Evolutionary conservation across 2,113 vertebrate species (phyloP).

Genomic region (Charina bottae): DNA sequence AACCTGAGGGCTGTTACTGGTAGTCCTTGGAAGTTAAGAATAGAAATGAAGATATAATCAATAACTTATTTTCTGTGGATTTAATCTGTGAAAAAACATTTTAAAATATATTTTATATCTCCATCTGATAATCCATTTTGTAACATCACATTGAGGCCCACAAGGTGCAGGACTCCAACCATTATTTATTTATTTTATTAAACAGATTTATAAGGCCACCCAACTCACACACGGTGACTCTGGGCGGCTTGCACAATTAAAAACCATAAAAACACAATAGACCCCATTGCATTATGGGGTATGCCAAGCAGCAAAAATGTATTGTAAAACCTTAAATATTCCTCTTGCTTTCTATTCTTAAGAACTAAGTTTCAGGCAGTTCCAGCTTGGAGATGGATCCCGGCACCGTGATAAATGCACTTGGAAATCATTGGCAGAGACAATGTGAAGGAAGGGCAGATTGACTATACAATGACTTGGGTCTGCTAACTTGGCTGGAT

Average conservation of each 20-base stretch:
- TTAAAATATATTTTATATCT: slow-evolving; percentile 17
- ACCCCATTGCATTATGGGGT: background rate
- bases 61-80: slow-evolving; percentile 50
- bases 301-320: background rate
- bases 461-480: background rate
- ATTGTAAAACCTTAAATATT: background rate
- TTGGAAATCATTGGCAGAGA: background rate
- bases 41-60: slow-evolving; percentile 16
- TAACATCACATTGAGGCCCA: background rate
- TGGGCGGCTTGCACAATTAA: no score
- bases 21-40: slow-evolving; percentile 61
- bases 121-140: background rate
- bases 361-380: background rate
- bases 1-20: slow-evolving; percentile 43
- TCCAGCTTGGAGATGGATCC: background rate
- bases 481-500: no score
- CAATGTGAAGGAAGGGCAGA: background rate
- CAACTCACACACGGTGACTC: no score
- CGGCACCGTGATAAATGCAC: background rate
- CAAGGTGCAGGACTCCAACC: background rate
- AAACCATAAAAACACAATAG: no score
- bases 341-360: background rate
- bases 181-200: background rate
- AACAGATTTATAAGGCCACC: no score
- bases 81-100: slow-evolving; percentile 45